Evolutionary conservation across 2,113 vertebrate genomes (phyloP).

Genomic region (Falcunculus frontatus): DNA sequence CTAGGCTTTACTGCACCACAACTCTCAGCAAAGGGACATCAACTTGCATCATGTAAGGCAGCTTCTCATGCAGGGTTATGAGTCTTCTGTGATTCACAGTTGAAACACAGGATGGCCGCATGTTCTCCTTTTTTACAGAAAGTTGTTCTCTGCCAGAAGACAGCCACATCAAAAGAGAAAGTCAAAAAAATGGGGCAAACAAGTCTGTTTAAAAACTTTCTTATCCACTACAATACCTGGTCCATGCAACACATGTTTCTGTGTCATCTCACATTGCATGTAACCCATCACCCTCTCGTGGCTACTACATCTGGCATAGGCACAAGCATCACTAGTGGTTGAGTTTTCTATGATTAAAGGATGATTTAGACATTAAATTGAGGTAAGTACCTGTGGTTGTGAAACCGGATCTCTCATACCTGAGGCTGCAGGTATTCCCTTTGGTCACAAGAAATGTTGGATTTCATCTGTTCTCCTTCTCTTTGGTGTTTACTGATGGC

Average conservation of each 20-base stretch:
- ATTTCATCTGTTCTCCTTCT: neutral
- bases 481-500: neutral
- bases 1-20: neutral
- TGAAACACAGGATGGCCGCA: neutral
- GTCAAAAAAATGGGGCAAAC: neutral
- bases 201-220: neutral
- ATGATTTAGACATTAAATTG: neutral
- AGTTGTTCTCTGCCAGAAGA: neutral
- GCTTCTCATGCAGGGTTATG: neutral
- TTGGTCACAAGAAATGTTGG: neutral
- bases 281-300: neutral
- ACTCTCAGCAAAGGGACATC: neutral
- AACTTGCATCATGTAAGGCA: fast-evolving
- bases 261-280: fast-evolving
- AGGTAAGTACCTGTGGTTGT: neutral
- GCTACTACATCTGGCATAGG: neutral
- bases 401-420: neutral
- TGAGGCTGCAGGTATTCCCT: neutral
- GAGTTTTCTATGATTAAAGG: neutral
- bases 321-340: neutral
- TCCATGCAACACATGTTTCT: fast-evolving
- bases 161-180: neutral
- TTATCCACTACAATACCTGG: neutral
- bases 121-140: neutral
- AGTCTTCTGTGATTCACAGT: neutral